These are phyloP conservation scores for Cistogaster globosa DNA, from an alignment of 2,888 invertebrate genomes.

Conservation along the genomic window DNA sequence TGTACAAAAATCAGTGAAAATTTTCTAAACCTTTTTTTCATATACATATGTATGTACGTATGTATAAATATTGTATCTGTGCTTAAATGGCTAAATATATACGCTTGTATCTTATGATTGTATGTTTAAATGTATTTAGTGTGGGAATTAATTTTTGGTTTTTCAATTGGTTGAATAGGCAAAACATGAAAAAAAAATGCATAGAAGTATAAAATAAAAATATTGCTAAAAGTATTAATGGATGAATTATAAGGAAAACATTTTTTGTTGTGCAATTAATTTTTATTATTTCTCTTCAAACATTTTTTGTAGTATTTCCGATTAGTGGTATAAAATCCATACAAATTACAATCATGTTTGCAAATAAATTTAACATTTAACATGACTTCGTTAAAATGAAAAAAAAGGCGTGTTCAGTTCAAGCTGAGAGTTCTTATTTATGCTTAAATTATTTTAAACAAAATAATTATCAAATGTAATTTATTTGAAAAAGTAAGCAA, in stretches of 20 bases:
- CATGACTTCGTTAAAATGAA: neutral
- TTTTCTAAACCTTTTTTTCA: constrained; percentile 37
- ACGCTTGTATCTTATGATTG: constrained; percentile 35
- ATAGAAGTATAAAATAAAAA: constrained; percentile 53
- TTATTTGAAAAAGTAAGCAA: too few species aligned
- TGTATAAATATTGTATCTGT: neutral
- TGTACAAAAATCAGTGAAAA: constrained; percentile 68
- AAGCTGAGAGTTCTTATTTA: too few species aligned
- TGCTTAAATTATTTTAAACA: too few species aligned
- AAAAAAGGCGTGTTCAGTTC: neutral
- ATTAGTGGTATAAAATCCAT: constrained; percentile 50
- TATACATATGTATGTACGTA: neutral
- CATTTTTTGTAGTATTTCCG: constrained; percentile 36
- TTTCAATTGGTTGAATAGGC: constrained; percentile 52
- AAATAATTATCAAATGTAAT: too few species aligned
- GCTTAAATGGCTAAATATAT: neutral
- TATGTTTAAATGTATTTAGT: constrained; percentile 56
- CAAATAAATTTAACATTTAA: constrained; percentile 22
- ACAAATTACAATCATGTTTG: constrained; percentile 43
- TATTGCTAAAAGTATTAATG: constrained; percentile 43
- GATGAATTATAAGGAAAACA: constrained; percentile 42
- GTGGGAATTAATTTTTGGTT: constrained; percentile 63
- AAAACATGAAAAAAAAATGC: constrained; percentile 39
- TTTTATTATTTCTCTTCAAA: constrained; percentile 28
- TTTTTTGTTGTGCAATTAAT: constrained; percentile 53